These are phyloP conservation scores for Heliconius aoede DNA, from an alignment of 2,888 invertebrate genomes.

Conservation along the genomic window DNA sequence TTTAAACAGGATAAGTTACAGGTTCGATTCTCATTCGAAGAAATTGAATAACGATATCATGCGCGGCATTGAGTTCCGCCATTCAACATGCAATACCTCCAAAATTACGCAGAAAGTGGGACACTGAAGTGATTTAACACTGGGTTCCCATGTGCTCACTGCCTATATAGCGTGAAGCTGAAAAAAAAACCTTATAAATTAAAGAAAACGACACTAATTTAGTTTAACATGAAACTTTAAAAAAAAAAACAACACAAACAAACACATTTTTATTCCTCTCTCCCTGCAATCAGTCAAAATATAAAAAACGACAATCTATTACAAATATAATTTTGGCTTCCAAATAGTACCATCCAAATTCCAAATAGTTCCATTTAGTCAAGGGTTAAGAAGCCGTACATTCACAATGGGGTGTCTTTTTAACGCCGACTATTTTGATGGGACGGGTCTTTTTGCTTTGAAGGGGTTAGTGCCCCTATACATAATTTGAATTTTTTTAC, in stretches of 20 bases:
- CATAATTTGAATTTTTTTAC: slow-evolving; percentile 48
- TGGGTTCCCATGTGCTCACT: too few species aligned
- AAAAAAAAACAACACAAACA: background rate
- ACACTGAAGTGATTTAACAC: too few species aligned
- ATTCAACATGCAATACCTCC: too few species aligned
- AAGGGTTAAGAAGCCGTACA: slow-evolving; percentile 80
- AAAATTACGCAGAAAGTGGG: too few species aligned
- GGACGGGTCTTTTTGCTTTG: slow-evolving; percentile 63
- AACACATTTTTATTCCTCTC: background rate
- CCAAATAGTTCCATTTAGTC: slow-evolving; percentile 73
- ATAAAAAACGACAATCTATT: slow-evolving; percentile 52
- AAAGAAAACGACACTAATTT: background rate
- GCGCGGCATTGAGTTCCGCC: too few species aligned
- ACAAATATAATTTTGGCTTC: slow-evolving; percentile 75
- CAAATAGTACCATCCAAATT: slow-evolving; percentile 74
- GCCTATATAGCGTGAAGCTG: too few species aligned
- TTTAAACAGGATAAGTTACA: too few species aligned
- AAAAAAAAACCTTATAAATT: too few species aligned
- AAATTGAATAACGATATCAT: too few species aligned
- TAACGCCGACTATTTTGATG: slow-evolving; percentile 76
- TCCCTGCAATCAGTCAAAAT: slow-evolving; percentile 3
- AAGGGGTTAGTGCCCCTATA: slow-evolving; percentile 68
- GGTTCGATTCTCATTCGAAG: too few species aligned
- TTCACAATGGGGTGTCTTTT: slow-evolving; percentile 78
- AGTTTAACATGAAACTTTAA: background rate